Percentiles rank a stretch among this genome's conserved stretches.
Conservation (phyloP, 2,113 vertebrate species). For the Corythornis vintsioides region DNA sequence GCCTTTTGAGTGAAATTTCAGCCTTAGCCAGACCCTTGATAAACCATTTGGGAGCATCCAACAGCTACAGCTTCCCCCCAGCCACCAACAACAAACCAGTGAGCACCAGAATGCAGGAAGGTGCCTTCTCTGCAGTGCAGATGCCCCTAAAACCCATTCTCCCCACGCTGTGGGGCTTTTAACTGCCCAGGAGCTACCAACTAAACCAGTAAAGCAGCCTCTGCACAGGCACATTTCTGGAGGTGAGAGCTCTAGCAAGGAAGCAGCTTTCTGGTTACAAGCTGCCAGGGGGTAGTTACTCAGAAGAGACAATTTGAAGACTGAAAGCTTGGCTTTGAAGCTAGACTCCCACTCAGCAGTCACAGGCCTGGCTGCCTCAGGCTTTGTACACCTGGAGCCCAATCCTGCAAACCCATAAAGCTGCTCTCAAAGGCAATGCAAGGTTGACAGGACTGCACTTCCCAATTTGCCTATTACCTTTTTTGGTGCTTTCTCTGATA, state of each 20-base stretch:
- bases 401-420: neutral
- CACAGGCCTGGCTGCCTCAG: neutral
- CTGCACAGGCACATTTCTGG: neutral
- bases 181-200: neutral
- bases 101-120: accelerated
- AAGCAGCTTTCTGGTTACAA: neutral
- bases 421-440: neutral
- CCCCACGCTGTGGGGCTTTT: neutral
- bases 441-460: neutral
- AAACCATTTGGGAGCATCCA: neutral
- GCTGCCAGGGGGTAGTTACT: slow-evolving; percentile 25
- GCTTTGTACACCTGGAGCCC: slow-evolving; percentile 42
- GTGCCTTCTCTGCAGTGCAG: neutral
- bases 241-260: neutral
- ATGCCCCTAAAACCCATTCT: neutral
- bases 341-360: neutral
- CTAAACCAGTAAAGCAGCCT: neutral
- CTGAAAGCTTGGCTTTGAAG: slow-evolving; percentile 51
- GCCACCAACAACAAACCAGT: neutral
- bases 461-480: neutral
- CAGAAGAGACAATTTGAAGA: slow-evolving; percentile 22
- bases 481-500: neutral
- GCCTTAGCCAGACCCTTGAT: neutral
- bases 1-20: slow-evolving; percentile 28
- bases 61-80: neutral